Conservation (phyloP, 2,797 vertebrate genomes). For the Sebastes dallii region DNA sequence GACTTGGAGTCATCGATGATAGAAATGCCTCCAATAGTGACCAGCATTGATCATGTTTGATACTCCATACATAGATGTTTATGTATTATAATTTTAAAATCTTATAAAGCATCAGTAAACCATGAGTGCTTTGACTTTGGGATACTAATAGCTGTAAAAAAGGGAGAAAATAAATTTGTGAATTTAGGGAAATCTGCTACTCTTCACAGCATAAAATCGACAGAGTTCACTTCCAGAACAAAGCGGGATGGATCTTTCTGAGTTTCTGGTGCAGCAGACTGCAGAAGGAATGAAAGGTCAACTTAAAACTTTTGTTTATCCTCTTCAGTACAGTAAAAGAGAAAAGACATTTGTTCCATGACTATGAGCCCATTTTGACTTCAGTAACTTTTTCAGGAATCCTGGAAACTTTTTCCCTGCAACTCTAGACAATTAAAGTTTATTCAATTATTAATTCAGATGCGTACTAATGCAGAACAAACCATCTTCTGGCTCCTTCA, state of each 20-base stretch:
- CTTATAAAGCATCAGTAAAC: neutral
- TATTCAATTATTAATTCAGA: neutral
- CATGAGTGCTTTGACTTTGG: neutral
- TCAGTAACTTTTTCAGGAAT: neutral
- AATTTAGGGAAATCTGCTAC: no score
- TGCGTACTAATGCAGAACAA: neutral
- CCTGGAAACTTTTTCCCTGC: neutral
- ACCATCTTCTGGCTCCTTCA: no score
- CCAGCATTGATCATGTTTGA: neutral
- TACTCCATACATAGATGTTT: neutral
- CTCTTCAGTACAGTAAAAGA: neutral
- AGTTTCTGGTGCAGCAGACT: neutral
- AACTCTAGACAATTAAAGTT: neutral
- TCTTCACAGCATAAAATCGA: no score
- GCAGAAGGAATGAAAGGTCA: neutral
- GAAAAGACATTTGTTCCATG: neutral
- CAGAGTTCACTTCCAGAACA: no score
- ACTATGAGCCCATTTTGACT: neutral
- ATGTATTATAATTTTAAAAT: neutral
- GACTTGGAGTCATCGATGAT: neutral
- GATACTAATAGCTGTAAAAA: neutral
- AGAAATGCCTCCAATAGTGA: neutral
- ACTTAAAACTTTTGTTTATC: neutral
- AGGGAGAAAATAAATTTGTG: neutral
- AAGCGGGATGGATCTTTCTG: no score